Evolutionary conservation across 2,797 vertebrate species (phyloP), one percentile per base, ranked within the genome.

Genomic region (Tympanoctomys barrerae): DNA sequence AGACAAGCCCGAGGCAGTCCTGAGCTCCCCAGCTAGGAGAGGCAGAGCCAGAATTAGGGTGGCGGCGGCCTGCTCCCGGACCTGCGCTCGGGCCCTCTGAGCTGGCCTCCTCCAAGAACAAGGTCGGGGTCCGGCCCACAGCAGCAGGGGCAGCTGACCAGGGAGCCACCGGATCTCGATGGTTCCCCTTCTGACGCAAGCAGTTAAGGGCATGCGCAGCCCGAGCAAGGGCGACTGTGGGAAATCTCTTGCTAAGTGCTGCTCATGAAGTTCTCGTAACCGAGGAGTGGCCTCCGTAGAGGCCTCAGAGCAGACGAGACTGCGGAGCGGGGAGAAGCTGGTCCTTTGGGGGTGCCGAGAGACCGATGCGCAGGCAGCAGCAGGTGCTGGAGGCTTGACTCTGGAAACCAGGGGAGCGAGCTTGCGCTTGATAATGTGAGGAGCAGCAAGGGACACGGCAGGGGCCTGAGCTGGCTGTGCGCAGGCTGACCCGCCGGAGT

Each of bases 401-500:
- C 21, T 46, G 81, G 71, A 68, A 70, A 42, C 49, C 49, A 64
- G 39, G 26, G 21, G 61, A 62, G 12, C 7, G 4, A 6, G 22
- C 16, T 19, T n/a, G 70, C 26, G 22, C 62, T 62, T 68, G 68
- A 54, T 28, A 81, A 36, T 36, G 22, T 1, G 54, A 93, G 19
- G 46, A 91, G 24, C 24, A 14, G 31, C 6, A 0, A 21, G 81
- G 57, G 36, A 52, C 64, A 26, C 39, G 12, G 49, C 59, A 82
- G 39, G 28, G 21, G 4, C n/a, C 61, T 31, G 18, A 33, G 80
- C 36, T 31, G 57, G 36, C 13, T 1, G 1, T 22, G 66, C 33
- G 12, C 0, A 2, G 4, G 22, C 49, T 13, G 16, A n/a, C 3
- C 64, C 28, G 39, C 22, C 12, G 31, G 0, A 57, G 59, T 46